These are phyloP conservation scores for Tachysurus vachellii DNA, from an alignment of 2,113 vertebrate species.

Conservation along the genomic window DNA sequence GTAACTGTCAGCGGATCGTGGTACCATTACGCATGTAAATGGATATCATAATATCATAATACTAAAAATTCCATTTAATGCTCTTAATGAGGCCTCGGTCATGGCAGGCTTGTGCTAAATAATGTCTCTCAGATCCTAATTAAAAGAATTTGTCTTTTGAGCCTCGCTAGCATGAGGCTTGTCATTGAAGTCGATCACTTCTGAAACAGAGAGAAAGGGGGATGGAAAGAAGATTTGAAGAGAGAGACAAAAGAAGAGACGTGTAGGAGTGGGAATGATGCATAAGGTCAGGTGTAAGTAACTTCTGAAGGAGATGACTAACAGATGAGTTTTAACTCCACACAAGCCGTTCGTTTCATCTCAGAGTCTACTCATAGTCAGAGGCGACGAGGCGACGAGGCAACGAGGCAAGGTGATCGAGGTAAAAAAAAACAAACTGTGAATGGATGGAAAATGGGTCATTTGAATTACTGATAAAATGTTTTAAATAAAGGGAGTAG, in stretches of 20 bases:
- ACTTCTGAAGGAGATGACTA: constrained; percentile 33
- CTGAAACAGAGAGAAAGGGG: constrained; percentile 30
- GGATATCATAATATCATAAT: constrained; percentile 96
- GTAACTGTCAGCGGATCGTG: constrained; percentile 92
- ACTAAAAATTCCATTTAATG: constrained; percentile 96
- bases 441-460: not conserved
- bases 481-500: not conserved
- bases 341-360: not conserved
- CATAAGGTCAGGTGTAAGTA: constrained; percentile 45
- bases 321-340: constrained; percentile 8
- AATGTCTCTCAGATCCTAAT: constrained; percentile 92
- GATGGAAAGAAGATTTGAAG: constrained; percentile 27
- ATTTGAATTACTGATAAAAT: not conserved
- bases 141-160: constrained; percentile 97
- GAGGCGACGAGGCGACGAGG: not conserved
- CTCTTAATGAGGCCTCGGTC: constrained; percentile 91
- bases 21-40: constrained; percentile 95
- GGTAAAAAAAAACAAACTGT: not conserved
- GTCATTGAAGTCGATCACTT: constrained; percentile 56
- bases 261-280: constrained; percentile 27
- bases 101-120: constrained; percentile 85
- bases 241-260: constrained; percentile 26
- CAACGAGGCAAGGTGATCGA: not conserved
- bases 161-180: constrained; percentile 84
- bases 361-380: not conserved